Evolutionary conservation across 2,888 invertebrate genomes (phyloP).

Genomic region (Harmothoe impar): DNA sequence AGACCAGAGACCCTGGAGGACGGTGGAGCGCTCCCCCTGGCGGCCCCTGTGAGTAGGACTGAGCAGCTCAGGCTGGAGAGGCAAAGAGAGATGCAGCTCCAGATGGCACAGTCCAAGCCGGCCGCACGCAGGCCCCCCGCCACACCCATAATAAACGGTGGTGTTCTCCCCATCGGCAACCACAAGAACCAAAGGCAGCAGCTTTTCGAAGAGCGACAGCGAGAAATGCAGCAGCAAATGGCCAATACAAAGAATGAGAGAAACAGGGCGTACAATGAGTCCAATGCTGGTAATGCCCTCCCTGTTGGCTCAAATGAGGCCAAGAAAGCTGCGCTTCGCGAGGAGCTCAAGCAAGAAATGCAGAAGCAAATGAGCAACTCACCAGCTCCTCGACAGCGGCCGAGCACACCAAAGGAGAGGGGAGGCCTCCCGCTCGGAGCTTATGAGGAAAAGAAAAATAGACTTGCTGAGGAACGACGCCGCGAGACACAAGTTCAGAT

Average conservation of each 20-base stretch:
- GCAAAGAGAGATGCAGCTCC: constrained; percentile 3
- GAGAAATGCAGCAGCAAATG: constrained; percentile 69
- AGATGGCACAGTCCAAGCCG: not conserved
- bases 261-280: not conserved
- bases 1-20: constrained; percentile 31
- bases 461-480: constrained; percentile 52
- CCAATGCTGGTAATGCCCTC: not conserved
- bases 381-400: constrained; percentile 16
- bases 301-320: constrained; percentile 12
- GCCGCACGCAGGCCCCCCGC: not conserved
- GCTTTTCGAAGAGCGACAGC: constrained; percentile 75
- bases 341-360: constrained; percentile 27
- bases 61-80: constrained; percentile 13
- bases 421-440: constrained; percentile 8
- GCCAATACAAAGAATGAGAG: not conserved
- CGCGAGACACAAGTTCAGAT: constrained; percentile 37
- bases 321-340: not conserved
- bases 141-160: not conserved
- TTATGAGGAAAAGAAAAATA: constrained; percentile 27
- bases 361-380: constrained; percentile 44
- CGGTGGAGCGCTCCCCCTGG: constrained; percentile 12
- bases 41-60: not conserved
- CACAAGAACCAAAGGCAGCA: constrained; percentile 74
- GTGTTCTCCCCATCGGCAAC: constrained; percentile 70
- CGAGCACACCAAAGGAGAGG: constrained; percentile 12